phyloP scores from a whole-genome alignment of 2,888 invertebrate genomes.

The Hyposoter didymator region DNA sequence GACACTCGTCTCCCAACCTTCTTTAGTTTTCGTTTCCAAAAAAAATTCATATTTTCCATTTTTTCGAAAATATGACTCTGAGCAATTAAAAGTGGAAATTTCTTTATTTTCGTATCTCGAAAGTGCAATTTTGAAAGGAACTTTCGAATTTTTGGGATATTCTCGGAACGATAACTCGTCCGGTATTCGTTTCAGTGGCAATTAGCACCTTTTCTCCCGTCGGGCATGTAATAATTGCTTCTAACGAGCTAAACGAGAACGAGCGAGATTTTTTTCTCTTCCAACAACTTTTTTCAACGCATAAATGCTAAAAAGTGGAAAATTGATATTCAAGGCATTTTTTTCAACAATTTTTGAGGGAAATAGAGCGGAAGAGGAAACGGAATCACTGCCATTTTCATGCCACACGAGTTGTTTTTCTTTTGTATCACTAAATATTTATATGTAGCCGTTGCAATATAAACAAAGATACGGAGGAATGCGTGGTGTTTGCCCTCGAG shows the following conservation, averaged over 20 bases:
- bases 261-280: neutral
- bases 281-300: neutral
- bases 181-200: slow-evolving; percentile 55
- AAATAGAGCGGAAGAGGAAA: slow-evolving; percentile 12
- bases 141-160: slow-evolving; percentile 29
- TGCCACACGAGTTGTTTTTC: slow-evolving; percentile 13
- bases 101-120: neutral
- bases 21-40: too few relatives aligned
- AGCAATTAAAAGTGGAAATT: neutral
- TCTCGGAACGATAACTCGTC: slow-evolving; percentile 21
- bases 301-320: neutral
- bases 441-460: slow-evolving; percentile 45
- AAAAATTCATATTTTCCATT: too few relatives aligned
- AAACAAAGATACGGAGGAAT: slow-evolving; percentile 58
- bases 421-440: slow-evolving; percentile 14
- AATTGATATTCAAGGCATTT: neutral
- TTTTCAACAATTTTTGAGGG: too few relatives aligned
- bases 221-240: slow-evolving; percentile 68
- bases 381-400: slow-evolving; percentile 38
- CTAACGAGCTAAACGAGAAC: slow-evolving; percentile 64
- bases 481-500: slow-evolving; percentile 55
- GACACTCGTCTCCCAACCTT: too few relatives aligned
- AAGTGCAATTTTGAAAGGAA: slow-evolving; percentile 24
- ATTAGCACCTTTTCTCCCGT: slow-evolving; percentile 71
- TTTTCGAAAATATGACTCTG: too few relatives aligned